Base-by-base conservation (phyloP, 1,140 invertebrate genomes). In the Pararge aegeria region DNA sequence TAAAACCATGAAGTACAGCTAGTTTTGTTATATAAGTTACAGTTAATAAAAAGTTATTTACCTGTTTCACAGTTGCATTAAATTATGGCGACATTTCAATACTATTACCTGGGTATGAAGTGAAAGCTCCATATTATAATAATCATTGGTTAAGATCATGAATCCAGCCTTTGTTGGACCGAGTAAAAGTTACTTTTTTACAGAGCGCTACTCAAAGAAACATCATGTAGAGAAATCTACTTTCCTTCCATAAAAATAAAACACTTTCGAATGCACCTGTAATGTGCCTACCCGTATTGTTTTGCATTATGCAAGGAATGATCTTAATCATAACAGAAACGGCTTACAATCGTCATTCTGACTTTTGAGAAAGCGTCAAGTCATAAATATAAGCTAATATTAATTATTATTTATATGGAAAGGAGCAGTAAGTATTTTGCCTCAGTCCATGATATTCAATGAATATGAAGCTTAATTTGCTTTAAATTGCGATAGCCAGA, bases 201-300 rank as follows among this genome's bases (percentile, higher is more conserved):
- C 27, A 55, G 16, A 38, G 20, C 29, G 30, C 46, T 38, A 30
- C 30, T 49, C 30, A 27, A 54, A 61, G 58, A 16, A 50, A 30
- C 34, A 55, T 61, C 51, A 38, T 24, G 24, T 44, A 49, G 65
- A 24, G 65, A 64, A 68, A 68, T 61, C 65, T 53, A 42, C 59
- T 64, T 68, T 58, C 55, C 53, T 53, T 51, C 48, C 24, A 58
- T 64, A 46, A 51, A 46, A 51, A n/a, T n/a, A n/a, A 30, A 42
- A 34, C 3, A 66, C 67, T 69, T 69, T 69, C 63, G 55, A 69
- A 51, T 62, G 49, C 55, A 51, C 20, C 56, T 34, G 49, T 56
- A 46, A 16, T 54, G 53, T 27, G 0, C 4, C 0, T 27, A 27
- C 27, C 30, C 7, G 24, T 62, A 59, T 68, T 61, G 51, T 64